Evolutionary conservation across 2,797 vertebrate genomes (phyloP).

Genomic region (Eulemur rubriventer): DNA sequence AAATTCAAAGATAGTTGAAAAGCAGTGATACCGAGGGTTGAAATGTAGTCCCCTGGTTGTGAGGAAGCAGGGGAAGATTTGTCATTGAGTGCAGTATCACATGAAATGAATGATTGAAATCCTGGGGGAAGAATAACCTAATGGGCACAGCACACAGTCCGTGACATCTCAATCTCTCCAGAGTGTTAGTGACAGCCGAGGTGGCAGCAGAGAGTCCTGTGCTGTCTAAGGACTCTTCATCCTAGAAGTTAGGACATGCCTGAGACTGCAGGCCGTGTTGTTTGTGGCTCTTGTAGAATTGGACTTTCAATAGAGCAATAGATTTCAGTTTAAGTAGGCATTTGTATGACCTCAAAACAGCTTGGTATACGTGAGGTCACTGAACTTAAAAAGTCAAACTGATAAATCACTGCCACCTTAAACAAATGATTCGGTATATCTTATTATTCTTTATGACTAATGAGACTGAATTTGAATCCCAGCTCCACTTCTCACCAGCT

Average conservation of each 20-base stretch:
- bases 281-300: background rate
- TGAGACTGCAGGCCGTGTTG: background rate
- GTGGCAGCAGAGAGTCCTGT: too few species aligned
- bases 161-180: background rate
- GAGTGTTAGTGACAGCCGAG: too few species aligned
- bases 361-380: background rate
- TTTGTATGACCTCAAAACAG: background rate
- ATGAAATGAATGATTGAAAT: background rate
- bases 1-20: background rate
- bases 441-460: background rate
- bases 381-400: background rate
- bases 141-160: background rate
- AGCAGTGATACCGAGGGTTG: background rate
- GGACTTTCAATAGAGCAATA: background rate
- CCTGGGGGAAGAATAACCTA: background rate
- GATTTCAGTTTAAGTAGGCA: background rate
- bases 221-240: background rate
- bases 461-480: background rate
- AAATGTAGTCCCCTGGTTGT: background rate
- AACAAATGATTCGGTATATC: background rate
- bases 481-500: background rate
- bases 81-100: background rate
- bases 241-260: background rate
- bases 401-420: background rate
- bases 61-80: background rate